Evolutionary conservation across 2,888 invertebrate species (phyloP), one percentile per base, ranked within the genome.

Genomic region (Oconnorella tubifera): DNA sequence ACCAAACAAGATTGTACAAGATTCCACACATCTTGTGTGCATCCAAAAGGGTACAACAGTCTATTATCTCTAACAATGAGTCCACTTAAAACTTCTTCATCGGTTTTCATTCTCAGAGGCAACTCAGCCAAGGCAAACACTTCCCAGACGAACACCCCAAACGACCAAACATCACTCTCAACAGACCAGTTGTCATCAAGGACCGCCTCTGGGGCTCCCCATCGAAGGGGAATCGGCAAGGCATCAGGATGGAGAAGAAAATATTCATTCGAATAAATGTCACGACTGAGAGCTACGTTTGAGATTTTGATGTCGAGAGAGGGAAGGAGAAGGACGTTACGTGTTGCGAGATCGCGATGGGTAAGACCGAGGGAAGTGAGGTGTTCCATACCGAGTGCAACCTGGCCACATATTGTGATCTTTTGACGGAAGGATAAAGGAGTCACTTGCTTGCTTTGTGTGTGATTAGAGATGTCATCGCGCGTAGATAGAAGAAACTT

Each of bases 141-240:
- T 84, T 96, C 96, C 92, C 92, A 94, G 27, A 91, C 86, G 10
- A 93, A 86, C 25, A 90, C 91, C 0, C 90, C 93, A 78, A 89
- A 95, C 72, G 94, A 89, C 83, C 92, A 96, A 0, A 93, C 90
- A 82, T 96, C 96, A 75, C 92, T 92, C 80, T 94, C 94, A 51
- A 90, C 90, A 14, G 94, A 92, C 80, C 88, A 93, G 70, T 94
- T 56, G 65, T 91, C 91, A 75, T 95, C 94, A 71, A 90, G 85
- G 0, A 92, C 89, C 1, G 92, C 92, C 80, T 97, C 96, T 4
- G 80, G 78, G 0, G 95, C 90, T 80, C 94, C 80, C 96, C 96
- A 96, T 73, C 96, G 87, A 10, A 95, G 83, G 0, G 95, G 94
- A 58, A 95, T 51, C 0, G 95, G 94, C 57, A 95, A 40, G 32